Conservation (phyloP, 1,140 invertebrate species). For the Drosophila cardini region DNA sequence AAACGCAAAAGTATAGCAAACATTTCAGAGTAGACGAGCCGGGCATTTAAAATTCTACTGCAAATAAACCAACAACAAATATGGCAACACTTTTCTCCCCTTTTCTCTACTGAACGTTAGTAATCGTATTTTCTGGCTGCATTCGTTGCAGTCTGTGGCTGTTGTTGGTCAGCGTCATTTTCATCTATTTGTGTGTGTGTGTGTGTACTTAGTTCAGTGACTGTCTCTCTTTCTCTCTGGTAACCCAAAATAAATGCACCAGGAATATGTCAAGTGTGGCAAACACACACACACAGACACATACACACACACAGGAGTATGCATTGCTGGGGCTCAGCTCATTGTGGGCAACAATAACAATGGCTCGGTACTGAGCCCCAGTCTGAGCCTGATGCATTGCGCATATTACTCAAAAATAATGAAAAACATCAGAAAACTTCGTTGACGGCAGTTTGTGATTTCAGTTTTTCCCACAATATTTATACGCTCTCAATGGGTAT, state of each 20-base stretch:
- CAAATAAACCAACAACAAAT: slow-evolving; percentile 21
- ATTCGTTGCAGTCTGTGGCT: slow-evolving; percentile 21
- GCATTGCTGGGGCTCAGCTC: slow-evolving; percentile 23
- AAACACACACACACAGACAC: slow-evolving; percentile 25
- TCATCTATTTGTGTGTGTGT: slow-evolving; percentile 1
- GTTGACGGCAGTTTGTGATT: slow-evolving; percentile 50
- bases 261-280: slow-evolving; percentile 73
- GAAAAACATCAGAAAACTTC: slow-evolving; percentile 45
- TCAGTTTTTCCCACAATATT: slow-evolving; percentile 9
- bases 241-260: slow-evolving; percentile 75
- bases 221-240: slow-evolving; percentile 15
- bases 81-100: background rate
- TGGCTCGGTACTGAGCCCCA: slow-evolving; percentile 26
- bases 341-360: slow-evolving; percentile 42
- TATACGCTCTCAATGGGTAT: background rate
- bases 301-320: background rate
- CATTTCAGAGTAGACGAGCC: slow-evolving; percentile 33
- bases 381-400: slow-evolving; percentile 76
- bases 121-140: slow-evolving; percentile 31
- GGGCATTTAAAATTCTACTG: slow-evolving; percentile 40
- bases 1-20: slow-evolving; percentile 32
- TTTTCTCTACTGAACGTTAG: background rate
- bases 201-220: slow-evolving; percentile 33
- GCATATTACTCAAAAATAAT: slow-evolving; percentile 75
- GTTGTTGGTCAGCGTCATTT: slow-evolving; percentile 19